A percentile compares a stretch with the other conserved stretches of the same genome.
These are phyloP conservation scores for Esox niger DNA, from an alignment of 2,113 vertebrate genomes.

Conservation along the genomic window DNA sequence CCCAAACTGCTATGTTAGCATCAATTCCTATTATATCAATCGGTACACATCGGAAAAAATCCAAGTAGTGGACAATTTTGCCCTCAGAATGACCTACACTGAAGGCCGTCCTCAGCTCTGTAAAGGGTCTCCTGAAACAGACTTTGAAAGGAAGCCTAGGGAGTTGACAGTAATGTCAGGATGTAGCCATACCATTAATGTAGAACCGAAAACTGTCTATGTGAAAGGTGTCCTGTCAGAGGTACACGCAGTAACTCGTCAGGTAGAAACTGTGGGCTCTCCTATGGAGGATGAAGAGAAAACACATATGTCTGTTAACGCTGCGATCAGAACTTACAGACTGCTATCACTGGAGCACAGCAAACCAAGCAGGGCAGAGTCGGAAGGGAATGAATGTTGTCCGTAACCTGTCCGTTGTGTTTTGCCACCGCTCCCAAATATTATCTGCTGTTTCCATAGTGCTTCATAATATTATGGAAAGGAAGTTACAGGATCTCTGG, in stretches of 20 bases:
- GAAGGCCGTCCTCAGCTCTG: too few species aligned
- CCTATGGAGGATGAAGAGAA: constrained; percentile 12
- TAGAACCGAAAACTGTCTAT: neutral
- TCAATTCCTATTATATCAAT: too few species aligned
- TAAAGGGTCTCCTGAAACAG: too few species aligned
- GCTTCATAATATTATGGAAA: constrained; percentile 54
- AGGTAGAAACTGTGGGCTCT: neutral
- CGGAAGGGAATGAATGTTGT: constrained; percentile 36
- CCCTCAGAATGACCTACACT: too few species aligned
- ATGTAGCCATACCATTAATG: too few species aligned
- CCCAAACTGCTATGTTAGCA: too few species aligned
- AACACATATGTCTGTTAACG: constrained; percentile 41
- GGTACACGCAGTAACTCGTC: too few species aligned
- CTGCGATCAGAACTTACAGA: constrained; percentile 63
- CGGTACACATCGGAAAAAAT: too few species aligned
- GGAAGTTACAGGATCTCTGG: constrained; percentile 46
- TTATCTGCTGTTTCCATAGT: constrained; percentile 58
- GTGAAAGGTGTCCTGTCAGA: neutral
- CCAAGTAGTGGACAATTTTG: too few species aligned
- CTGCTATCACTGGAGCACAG: constrained; percentile 33
- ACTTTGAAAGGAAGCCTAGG: too few species aligned
- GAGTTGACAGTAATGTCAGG: too few species aligned
- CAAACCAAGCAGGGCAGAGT: constrained; percentile 31
- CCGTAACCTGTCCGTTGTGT: constrained; percentile 48
- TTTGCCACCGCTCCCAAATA: constrained; percentile 59